Evolutionary conservation across 2,888 invertebrate species (phyloP).

Genomic region (Linnaemya tessellans): DNA sequence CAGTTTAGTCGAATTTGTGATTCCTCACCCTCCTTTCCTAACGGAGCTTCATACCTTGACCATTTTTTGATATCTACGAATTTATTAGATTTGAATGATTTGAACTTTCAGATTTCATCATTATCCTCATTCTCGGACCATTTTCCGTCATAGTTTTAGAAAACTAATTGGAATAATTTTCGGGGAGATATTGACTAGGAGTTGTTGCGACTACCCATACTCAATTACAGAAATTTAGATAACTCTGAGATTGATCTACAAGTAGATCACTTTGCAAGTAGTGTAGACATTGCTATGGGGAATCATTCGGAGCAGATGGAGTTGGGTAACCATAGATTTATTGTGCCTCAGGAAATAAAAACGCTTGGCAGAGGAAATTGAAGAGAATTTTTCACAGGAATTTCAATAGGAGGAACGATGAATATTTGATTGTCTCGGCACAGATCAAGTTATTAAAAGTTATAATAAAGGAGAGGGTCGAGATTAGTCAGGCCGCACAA

Average conservation of each 20-base stretch:
- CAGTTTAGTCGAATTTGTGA: background rate
- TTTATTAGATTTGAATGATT: too few relatives aligned
- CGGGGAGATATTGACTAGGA: too few relatives aligned
- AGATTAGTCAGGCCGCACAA: background rate
- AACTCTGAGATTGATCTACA: background rate
- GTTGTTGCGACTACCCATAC: background rate
- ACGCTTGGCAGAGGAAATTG: too few relatives aligned
- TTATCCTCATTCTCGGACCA: too few relatives aligned
- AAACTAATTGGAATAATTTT: too few relatives aligned
- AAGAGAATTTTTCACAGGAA: too few relatives aligned
- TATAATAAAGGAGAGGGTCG: constrained; percentile 9
- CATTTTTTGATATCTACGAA: too few relatives aligned
- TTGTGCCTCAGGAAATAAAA: background rate
- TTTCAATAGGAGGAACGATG: background rate
- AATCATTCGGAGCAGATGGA: background rate
- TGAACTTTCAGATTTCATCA: too few relatives aligned
- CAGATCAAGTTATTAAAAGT: background rate
- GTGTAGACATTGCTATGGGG: background rate
- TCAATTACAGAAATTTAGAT: background rate
- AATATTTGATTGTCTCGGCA: background rate
- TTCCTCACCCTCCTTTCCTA: background rate
- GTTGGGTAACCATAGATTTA: background rate
- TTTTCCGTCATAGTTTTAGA: too few relatives aligned
- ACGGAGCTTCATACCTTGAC: too few relatives aligned
- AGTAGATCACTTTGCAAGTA: background rate